phyloP scores from a whole-genome alignment of 2,888 invertebrate species.

The Portevinia maculata region DNA sequence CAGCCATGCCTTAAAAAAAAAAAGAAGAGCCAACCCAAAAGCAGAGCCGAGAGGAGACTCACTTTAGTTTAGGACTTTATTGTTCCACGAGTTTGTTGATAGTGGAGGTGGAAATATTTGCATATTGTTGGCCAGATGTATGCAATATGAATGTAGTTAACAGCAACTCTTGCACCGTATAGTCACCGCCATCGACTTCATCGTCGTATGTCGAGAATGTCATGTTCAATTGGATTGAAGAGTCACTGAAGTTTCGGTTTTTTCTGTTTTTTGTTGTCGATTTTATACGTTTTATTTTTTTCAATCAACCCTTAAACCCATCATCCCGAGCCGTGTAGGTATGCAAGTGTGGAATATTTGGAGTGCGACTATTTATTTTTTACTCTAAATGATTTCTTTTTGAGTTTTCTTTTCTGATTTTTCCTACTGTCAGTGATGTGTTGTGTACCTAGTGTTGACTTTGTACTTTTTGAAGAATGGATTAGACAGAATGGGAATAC shows the following conservation, averaged over 20 bases:
- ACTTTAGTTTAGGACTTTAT: conserved; percentile 42
- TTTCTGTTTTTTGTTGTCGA: conserved; percentile 10
- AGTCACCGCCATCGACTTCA: conserved; percentile 3
- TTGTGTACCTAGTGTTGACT: conserved; percentile 52
- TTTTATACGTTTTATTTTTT: conserved; percentile 16
- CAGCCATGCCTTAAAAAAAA: conserved; percentile 4
- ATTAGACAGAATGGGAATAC: conserved; percentile 26
- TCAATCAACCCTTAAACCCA: conserved; percentile 41
- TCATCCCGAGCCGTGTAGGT: conserved; percentile 4
- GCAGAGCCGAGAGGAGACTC: conserved; percentile 18
- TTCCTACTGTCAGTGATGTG: conserved; percentile 17
- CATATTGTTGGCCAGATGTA: conserved; percentile 18
- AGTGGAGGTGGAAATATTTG: conserved; percentile 3
- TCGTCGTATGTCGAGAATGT: conserved; percentile 38
- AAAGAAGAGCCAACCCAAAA: background rate
- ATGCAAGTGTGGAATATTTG: conserved; percentile 44
- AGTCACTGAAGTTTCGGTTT: conserved; percentile 26
- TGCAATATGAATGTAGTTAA: conserved; percentile 19
- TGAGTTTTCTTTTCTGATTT: conserved; percentile 26
- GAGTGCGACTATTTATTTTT: conserved; percentile 61
- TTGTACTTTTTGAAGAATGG: conserved; percentile 42
- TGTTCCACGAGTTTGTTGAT: conserved; percentile 28
- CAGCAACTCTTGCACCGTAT: conserved; percentile 47
- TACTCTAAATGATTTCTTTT: conserved; percentile 64
- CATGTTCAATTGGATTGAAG: conserved; percentile 68